These are phyloP conservation scores for Platynereis dumerilii DNA, from an alignment of 2,888 invertebrate genomes.

Conservation along the genomic window DNA sequence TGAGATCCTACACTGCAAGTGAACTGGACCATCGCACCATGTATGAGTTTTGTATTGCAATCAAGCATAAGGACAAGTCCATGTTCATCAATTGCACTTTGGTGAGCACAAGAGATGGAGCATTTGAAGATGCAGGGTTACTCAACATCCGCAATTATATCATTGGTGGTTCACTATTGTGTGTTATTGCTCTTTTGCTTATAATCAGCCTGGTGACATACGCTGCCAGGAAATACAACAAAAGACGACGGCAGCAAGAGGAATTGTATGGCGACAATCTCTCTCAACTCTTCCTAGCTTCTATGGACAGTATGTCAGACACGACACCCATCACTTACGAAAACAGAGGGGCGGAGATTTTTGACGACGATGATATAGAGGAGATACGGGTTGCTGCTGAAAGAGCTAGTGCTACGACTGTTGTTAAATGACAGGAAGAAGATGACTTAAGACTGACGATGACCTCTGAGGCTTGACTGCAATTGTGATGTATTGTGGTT, in stretches of 20 bases:
- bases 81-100: conserved; percentile 35
- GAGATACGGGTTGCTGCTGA: conserved; percentile 26
- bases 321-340: conserved; percentile 36
- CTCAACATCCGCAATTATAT: conserved; percentile 24
- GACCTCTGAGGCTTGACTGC: too few relatives aligned
- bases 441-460: too few relatives aligned
- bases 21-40: conserved; percentile 30
- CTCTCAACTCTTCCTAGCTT: conserved; percentile 36
- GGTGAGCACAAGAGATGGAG: conserved; percentile 25
- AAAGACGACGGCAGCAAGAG: conserved; percentile 25
- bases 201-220: conserved; percentile 17
- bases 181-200: conserved; percentile 1
- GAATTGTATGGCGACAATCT: conserved; percentile 36
- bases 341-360: conserved; percentile 34
- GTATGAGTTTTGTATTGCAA: conserved; percentile 39
- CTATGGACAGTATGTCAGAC: conserved; percentile 35
- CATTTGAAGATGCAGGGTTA: conserved; percentile 16
- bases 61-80: conserved; percentile 22
- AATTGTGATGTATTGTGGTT: too few relatives aligned
- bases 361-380: conserved; percentile 36
- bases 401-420: conserved; percentile 14
- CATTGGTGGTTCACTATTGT: conserved; percentile 28
- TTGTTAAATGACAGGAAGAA: conserved; percentile 11
- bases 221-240: conserved; percentile 26
- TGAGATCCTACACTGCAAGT: conserved; percentile 38